Conservation (phyloP, 2,797 vertebrate species). For the Eutrigla gurnardus region DNA sequence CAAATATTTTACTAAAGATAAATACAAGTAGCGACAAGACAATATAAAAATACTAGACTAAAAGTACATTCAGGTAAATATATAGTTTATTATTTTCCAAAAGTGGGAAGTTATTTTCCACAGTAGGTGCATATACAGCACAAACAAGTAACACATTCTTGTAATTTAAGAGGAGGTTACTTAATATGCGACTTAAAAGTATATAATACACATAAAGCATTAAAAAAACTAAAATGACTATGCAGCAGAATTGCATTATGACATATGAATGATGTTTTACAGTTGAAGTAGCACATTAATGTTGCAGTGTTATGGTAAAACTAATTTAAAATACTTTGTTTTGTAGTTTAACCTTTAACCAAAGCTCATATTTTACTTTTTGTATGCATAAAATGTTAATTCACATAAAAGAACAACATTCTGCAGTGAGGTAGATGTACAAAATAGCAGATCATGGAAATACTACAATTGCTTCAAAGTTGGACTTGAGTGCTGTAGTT, state of each 20-base stretch:
- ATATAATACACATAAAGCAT: neutral
- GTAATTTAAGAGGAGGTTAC: neutral
- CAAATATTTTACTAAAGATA: neutral
- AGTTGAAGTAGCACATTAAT: neutral
- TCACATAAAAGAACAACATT: neutral
- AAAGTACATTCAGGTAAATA: too few species aligned
- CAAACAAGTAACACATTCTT: neutral
- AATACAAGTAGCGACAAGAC: neutral
- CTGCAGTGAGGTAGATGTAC: neutral
- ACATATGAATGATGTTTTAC: neutral
- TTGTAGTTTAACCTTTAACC: constrained; percentile 6
- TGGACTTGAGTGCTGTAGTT: neutral
- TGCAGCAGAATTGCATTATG: neutral
- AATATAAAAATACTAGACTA: too few species aligned
- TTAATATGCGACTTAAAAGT: neutral
- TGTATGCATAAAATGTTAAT: neutral
- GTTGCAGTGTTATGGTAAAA: neutral
- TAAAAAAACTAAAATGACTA: neutral
- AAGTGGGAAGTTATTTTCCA: too few species aligned
- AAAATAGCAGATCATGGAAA: neutral
- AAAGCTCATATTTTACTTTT: neutral
- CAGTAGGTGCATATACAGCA: too few species aligned
- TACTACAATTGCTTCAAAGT: neutral
- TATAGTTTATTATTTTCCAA: neutral
- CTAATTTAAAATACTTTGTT: neutral